Conservation (phyloP, 2,113 vertebrate species). For the Bubalus kerabau region DNA sequence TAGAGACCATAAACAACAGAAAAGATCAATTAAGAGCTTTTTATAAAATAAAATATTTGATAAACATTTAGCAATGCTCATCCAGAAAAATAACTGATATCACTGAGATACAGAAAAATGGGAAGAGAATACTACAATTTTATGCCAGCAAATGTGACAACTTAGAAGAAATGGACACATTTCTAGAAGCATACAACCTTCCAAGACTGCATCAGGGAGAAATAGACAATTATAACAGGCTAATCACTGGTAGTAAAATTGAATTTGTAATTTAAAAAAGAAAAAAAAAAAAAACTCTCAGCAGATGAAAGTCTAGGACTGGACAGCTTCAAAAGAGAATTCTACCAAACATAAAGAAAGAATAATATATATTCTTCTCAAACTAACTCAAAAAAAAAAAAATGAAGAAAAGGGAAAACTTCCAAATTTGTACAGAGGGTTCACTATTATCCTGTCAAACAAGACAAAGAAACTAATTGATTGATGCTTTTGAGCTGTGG, state of each 20-base stretch:
- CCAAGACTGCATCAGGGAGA: not conserved
- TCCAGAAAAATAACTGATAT: not conserved
- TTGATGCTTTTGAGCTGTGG: not conserved
- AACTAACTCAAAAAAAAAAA: not conserved
- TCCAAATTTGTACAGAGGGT: not conserved
- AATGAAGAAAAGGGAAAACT: not conserved
- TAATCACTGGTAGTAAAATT: not conserved
- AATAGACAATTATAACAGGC: not conserved
- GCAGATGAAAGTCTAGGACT: not conserved
- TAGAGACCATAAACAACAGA: not conserved
- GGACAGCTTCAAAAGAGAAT: not conserved
- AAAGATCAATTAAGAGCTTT: not conserved
- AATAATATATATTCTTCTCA: not conserved
- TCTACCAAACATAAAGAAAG: not conserved
- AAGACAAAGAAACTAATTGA: not conserved
- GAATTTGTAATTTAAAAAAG: not conserved
- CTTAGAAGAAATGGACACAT: not conserved
- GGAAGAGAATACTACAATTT: not conserved
- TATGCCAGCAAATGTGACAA: not conserved
- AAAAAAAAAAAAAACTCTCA: not conserved
- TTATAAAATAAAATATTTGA: not conserved
- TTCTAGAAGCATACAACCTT: not conserved
- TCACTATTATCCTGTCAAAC: not conserved
- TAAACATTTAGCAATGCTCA: not conserved
- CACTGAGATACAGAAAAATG: not conserved